Evolutionary conservation across 2,888 invertebrate genomes (phyloP), one percentile per base, ranked within the genome.

Genomic region (Caenorhabditis becei): DNA sequence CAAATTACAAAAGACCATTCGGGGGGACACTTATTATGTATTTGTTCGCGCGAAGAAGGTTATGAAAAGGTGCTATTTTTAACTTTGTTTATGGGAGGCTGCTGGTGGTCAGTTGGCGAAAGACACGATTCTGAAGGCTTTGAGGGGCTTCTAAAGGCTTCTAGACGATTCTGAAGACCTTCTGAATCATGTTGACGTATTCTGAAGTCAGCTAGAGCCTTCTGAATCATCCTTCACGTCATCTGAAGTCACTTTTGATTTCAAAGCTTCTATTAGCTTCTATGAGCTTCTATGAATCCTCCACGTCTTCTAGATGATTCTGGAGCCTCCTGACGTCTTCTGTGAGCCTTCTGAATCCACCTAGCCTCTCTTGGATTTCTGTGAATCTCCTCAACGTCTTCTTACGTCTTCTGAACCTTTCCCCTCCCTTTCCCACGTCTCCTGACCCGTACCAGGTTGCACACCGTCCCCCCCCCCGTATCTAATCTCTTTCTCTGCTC

Each of bases 1-100:
- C 47, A 47, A 47, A 47, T 47, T 47, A 47, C 47, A 47, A 47
- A 47, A 47, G 47, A 47, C 47, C 47, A 47, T 18, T 47, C 10
- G 41, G 41, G 18, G 18, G 11, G 18, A n/a, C 47, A 20, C 18
- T 47, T 47, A 47, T 47, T n/a, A 47, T 47, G 47, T 47, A 18
- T 47, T n/a, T 47, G 47, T 18, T 20, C 2, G 47, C 10, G 35
- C 35, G 5, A 35, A 35, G 47, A 47, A 7, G 41, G 41, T 41
- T 41, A 41, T 41, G 41, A 41, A 41, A 32, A 32, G 32, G 32
- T 10, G 32, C 32, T 41, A 41, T 41, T 41, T 41, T 41, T 41
- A 14, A 41, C 41, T 32, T 32, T 32, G 10, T 32, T 32, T 32
- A 7, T 32, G 5, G n/a, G n/a, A n/a, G n/a, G n/a, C n/a, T n/a